Base-by-base conservation (phyloP, 2,888 invertebrate species). In the Eudemis profundana region DNA sequence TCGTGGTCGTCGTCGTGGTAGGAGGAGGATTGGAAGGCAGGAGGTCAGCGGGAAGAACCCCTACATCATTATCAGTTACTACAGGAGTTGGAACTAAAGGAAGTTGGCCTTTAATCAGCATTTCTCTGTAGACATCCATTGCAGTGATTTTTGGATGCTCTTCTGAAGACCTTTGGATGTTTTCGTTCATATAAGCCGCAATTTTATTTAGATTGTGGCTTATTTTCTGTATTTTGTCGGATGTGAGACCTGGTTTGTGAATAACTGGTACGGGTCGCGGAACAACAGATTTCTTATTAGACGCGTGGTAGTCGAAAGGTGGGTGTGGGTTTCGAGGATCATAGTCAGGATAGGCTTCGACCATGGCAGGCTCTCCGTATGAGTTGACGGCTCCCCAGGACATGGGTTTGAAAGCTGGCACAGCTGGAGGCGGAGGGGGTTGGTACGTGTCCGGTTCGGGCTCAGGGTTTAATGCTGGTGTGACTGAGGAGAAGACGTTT, bases 201-300 rank as follows among this genome's bases (percentile, higher is more conserved):
- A 91, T 69, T 75, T 92, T 92, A 38, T 84, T 82, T 2, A 92
- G 66, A 69, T 92, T 92, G 17, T 75, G 74, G 33, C 76, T 84
- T n/a, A 92, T 90, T 72, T 91, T 91, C 66, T 91, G 83, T 4
- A 92, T 79, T 73, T 92, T 92, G 12, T 87, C 88, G 7, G 83
- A 71, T 0, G 89, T 89, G 8, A 91, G 68, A 1, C 87, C 84
- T n/a, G 67, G 53, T 15, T 74, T 69, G 15, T 72, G 70, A 38
- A 83, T 75, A 38, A 78, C 68, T n/a, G 69, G 73, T 15, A 71
- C 68, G 0, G 63, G 67, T 3, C 72, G 65, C 0, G 85, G 78
- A 0, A 67, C 70, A 0, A 74, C 69, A 2, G 86, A 83, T 10
- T 79, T 82, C 71, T 91, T 90, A 1, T 87, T 73, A 3, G 85